Percentiles rank a stretch among this genome's conserved stretches.
Conservation (phyloP, 2,797 vertebrate species). For the Myotis planiceps region DNA sequence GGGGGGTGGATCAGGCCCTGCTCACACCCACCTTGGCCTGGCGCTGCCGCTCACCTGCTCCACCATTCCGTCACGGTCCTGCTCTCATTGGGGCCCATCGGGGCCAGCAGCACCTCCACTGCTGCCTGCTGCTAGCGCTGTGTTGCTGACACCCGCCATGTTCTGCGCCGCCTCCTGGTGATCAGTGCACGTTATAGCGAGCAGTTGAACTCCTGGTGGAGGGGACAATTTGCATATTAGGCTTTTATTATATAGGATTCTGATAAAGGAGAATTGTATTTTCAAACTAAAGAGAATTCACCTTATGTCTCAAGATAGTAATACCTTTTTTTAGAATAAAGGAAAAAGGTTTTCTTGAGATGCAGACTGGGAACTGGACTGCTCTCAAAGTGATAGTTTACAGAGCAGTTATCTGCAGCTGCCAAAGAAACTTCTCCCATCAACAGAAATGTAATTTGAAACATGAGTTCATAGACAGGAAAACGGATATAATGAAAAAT, state of each 20-base stretch:
- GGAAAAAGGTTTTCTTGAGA: conserved; percentile 42
- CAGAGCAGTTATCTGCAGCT: conserved; percentile 35
- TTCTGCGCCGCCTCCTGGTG: too few species aligned
- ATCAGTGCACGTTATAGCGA: too few species aligned
- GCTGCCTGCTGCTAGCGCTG: too few species aligned
- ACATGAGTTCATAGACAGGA: conserved; percentile 32
- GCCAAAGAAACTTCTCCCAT: background rate
- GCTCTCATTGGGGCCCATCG: too few species aligned
- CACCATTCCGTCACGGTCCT: too few species aligned
- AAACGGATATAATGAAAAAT: conserved; percentile 21
- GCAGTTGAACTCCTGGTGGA: too few species aligned
- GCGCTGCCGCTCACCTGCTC: too few species aligned
- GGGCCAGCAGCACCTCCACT: too few species aligned
- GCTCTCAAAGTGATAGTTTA: conserved; percentile 41
- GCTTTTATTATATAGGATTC: background rate
- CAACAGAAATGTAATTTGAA: conserved; percentile 56
- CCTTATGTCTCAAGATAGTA: background rate
- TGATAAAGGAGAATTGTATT: background rate
- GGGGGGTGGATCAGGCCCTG: too few species aligned
- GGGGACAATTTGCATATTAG: too few species aligned
- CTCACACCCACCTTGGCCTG: too few species aligned
- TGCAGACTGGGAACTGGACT: background rate
- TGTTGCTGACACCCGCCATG: too few species aligned
- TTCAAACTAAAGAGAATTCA: conserved; percentile 46
- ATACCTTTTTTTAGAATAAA: conserved; percentile 47